A percentile compares a stretch with the other conserved stretches of the same genome.
phyloP scores from a whole-genome alignment of 1,140 invertebrate genomes.

The Amyelois transitella region DNA sequence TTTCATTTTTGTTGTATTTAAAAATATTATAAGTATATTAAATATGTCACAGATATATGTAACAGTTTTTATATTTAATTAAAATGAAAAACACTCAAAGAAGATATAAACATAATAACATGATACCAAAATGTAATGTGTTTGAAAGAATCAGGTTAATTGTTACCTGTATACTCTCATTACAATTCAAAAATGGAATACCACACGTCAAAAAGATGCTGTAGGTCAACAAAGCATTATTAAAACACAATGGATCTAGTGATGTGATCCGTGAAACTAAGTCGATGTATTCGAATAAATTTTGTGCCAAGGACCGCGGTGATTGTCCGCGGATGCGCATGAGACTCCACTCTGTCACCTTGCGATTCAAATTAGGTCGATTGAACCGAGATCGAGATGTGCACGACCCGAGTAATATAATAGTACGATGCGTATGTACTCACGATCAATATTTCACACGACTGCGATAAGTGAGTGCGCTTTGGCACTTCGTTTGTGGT shows the following conservation, averaged over 20 bases:
- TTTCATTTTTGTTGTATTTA: no score
- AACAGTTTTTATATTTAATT: not conserved
- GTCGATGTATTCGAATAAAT: slow-evolving; percentile 18
- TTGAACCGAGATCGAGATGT: slow-evolving; percentile 23
- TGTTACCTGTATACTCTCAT: not conserved
- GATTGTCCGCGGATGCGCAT: slow-evolving; percentile 40
- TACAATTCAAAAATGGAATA: not conserved
- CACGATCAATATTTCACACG: not conserved
- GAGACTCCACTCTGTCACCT: slow-evolving; percentile 35
- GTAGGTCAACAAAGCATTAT: slow-evolving; percentile 44
- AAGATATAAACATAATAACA: not conserved
- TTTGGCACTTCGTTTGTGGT: not conserved
- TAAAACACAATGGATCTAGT: slow-evolving; percentile 49
- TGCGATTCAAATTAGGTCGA: slow-evolving; percentile 37
- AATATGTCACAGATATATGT: not conserved
- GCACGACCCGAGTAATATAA: slow-evolving; percentile 7
- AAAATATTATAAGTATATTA: no score
- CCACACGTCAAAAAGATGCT: slow-evolving; percentile 20
- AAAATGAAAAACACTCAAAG: not conserved
- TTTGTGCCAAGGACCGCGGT: slow-evolving; percentile 53
- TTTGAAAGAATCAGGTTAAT: not conserved
- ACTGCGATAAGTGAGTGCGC: not conserved
- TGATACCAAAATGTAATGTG: not conserved
- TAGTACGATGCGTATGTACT: not conserved
- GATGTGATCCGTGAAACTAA: slow-evolving; percentile 53